These are phyloP conservation scores for Lasioglossum morio DNA, from an alignment of 2,888 invertebrate species.

Conservation along the genomic window DNA sequence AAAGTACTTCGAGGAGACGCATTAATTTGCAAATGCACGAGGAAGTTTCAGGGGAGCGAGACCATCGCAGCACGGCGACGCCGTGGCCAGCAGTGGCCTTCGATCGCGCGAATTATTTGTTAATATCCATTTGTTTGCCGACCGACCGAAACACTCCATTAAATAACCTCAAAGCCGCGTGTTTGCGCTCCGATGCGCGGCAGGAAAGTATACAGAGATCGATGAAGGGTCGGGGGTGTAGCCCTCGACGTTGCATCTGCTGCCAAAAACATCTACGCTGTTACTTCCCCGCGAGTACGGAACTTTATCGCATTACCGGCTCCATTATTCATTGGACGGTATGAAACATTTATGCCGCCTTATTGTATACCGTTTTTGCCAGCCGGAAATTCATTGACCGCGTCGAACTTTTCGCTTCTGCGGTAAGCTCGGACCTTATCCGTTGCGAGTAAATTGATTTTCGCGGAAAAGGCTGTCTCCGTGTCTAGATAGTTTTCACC, in stretches of 20 bases:
- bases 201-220: conserved; percentile 47
- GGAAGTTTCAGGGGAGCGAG: not conserved
- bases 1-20: not conserved
- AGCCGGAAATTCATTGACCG: not conserved
- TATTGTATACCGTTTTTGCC: conserved; percentile 1
- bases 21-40: conserved; percentile 20
- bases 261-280: conserved; percentile 32
- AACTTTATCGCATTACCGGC: not conserved
- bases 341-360: not conserved
- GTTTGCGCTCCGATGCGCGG: conserved; percentile 48
- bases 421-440: not conserved
- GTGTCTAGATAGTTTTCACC: too few species aligned
- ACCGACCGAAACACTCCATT: conserved; percentile 54
- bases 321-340: conserved; percentile 9
- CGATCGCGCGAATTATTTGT: conserved; percentile 61
- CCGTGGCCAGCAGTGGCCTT: not conserved
- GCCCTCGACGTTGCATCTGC: conserved; percentile 34
- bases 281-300: conserved; percentile 1
- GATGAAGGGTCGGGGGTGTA: conserved; percentile 32
- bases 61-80: not conserved
- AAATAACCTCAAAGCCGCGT: conserved; percentile 63
- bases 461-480: not conserved
- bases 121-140: conserved; percentile 62
- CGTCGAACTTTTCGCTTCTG: not conserved
- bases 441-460: not conserved